Base-by-base conservation (phyloP, 2,888 invertebrate species). In the Orthosia incerta region DNA sequence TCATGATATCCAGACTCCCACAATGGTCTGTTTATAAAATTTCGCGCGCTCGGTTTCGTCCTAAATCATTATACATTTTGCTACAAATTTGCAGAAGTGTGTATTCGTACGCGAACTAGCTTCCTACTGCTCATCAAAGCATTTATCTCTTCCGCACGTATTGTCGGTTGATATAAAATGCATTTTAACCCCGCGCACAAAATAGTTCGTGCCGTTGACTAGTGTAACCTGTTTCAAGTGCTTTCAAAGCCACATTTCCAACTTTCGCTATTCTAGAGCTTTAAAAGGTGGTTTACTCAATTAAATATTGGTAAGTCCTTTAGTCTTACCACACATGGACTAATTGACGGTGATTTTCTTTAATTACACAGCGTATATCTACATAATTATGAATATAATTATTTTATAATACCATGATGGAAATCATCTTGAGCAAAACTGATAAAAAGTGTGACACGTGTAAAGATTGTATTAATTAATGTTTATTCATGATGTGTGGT, bases 361-460 rank as follows among this genome's bases (percentile, higher is more conserved):
- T 26, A 59, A 63, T 74, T 39, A 63, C 13, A 7, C 4, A 16
- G 48, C 39, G n/a, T 18, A 48, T 57, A 60, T 26, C 39, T 55
- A 20, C 53, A 65, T 60, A 60, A 26, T 64, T 56, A 81, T 63
- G 15, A 51, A 62, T 23, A n/a, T 31, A 18, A 71, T 48, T 50
- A 18, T 73, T 57, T 48, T 63, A 63, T 68, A 53, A 57, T 48
- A 26, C 46, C 4, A n/a, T 12, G n/a, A 20, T 59, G 55, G 12
- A 71, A 56, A 39, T 50, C 31, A 50, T 59, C 55, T 61, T 31
- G 56, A 64, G 64, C 57, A 68, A 79, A 79, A 74, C 53, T 61
- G 26, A 65, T 83, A 62, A 65, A 70, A 60, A 82, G 2, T 18
- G 16, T 20, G 45, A 82, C 79, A 80, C 74, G 79, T 82, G 79